Percentiles rank a stretch among this genome's conserved stretches.
phyloP scores from a whole-genome alignment of 1,140 invertebrate genomes.

The Bombus waltoni region DNA sequence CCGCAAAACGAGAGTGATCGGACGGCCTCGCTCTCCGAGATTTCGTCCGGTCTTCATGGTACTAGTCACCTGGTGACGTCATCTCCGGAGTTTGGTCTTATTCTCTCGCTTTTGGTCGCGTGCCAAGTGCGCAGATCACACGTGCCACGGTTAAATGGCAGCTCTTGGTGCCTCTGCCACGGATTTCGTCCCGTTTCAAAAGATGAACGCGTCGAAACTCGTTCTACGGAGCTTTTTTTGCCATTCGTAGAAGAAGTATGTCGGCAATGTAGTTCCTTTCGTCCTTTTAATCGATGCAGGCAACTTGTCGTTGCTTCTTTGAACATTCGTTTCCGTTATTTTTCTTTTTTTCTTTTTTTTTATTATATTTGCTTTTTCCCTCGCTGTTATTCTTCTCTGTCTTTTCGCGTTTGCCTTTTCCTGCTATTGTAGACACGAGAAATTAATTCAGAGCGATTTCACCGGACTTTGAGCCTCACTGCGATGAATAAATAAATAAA shows the following conservation, averaged over 20 bases:
- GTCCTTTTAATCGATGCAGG: too few species aligned
- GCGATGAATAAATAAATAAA: too few species aligned
- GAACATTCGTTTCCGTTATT: too few species aligned
- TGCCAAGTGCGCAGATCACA: constrained; percentile 75
- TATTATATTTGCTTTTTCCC: too few species aligned
- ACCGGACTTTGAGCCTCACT: too few species aligned
- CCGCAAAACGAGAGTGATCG: neutral
- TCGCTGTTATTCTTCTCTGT: too few species aligned
- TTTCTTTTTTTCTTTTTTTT: too few species aligned
- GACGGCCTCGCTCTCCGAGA: neutral
- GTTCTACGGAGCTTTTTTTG: neutral
- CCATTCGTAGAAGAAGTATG: too few species aligned
- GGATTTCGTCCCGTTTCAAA: constrained; percentile 32
- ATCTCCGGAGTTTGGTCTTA: constrained; percentile 50
- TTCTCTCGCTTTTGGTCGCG: constrained; percentile 64
- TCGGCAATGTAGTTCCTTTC: neutral
- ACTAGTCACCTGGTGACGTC: constrained; percentile 52
- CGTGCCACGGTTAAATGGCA: constrained; percentile 66
- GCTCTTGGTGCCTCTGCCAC: constrained; percentile 37
- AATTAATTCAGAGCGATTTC: too few species aligned
- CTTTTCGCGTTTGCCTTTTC: too few species aligned
- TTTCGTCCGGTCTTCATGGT: neutral
- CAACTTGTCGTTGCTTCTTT: too few species aligned
- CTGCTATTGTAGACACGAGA: too few species aligned
- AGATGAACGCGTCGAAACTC: neutral